Evolutionary conservation across 2,113 vertebrate genomes (phyloP).

Genomic region (Aegotheles bennettii): DNA sequence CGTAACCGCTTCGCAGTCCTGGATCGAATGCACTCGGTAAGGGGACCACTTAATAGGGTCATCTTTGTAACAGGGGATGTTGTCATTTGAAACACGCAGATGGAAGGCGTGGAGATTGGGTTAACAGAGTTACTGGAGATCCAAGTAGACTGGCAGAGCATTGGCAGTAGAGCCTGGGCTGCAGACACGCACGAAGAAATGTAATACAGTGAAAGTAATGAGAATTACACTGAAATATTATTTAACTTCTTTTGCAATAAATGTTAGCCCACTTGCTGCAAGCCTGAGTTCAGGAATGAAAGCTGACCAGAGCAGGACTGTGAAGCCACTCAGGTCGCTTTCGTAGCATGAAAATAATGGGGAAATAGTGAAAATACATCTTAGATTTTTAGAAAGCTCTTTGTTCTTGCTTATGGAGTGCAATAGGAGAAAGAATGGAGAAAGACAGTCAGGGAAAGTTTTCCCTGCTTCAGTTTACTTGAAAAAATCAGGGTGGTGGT

Average conservation of each 20-base stretch:
- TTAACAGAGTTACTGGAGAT: not conserved
- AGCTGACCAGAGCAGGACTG: not conserved
- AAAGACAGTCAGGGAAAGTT: not conserved
- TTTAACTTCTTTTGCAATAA: not conserved
- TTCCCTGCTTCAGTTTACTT: not conserved
- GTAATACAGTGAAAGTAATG: rapidly evolving
- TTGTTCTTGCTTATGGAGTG: not conserved
- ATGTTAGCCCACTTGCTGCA: not conserved
- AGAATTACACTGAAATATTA: not conserved
- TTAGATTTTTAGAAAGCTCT: not conserved
- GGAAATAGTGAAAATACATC: not conserved
- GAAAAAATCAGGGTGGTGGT: not conserved
- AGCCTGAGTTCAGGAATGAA: not conserved
- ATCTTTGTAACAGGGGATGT: not conserved
- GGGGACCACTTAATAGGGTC: not conserved
- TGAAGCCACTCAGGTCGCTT: not conserved
- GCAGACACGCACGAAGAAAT: not conserved
- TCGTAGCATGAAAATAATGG: not conserved
- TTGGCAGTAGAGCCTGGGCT: not conserved
- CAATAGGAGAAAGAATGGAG: not conserved
- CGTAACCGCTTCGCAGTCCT: slow-evolving; percentile 94
- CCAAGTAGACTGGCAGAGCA: not conserved
- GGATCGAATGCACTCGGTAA: slow-evolving; percentile 97
- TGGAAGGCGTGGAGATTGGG: not conserved
- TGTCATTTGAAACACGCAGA: not conserved